phyloP scores from a whole-genome alignment of 2,888 invertebrate species.

The Deilephila porcellus region DNA sequence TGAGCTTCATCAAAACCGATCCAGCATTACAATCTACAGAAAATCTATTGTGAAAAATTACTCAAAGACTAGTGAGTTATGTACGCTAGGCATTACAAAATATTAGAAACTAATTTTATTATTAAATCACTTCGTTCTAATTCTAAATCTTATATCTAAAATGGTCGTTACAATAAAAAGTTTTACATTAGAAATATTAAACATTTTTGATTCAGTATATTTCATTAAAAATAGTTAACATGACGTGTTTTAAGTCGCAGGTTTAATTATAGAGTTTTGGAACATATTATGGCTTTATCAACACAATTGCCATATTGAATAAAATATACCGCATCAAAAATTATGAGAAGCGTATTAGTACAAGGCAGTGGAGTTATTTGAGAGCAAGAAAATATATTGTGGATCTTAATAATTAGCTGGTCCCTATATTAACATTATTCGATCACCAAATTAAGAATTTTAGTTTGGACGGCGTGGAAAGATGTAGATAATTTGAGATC shows the following conservation, averaged over 20 bases:
- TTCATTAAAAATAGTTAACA: background rate
- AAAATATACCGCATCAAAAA: background rate
- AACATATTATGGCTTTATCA: background rate
- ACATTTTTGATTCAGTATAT: conserved; percentile 4
- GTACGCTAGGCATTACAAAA: conserved; percentile 27
- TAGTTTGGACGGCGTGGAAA: background rate
- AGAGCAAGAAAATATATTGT: conserved; percentile 23
- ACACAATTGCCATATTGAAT: background rate
- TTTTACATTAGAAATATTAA: background rate
- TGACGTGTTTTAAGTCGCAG: no score
- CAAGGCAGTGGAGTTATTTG: conserved; percentile 23
- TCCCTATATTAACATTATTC: conserved; percentile 5
- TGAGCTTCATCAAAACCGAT: conserved; percentile 18
- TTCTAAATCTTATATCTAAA: conserved; percentile 36
- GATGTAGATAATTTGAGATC: background rate
- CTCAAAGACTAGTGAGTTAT: conserved; percentile 71
- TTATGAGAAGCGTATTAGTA: background rate
- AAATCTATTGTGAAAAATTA: conserved; percentile 28
- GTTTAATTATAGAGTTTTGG: background rate
- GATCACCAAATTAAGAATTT: conserved; percentile 7
- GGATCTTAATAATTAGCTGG: background rate
- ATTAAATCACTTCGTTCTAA: conserved; percentile 48
- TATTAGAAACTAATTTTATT: conserved; percentile 25
- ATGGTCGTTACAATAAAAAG: conserved; percentile 8
- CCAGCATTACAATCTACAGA: conserved; percentile 11